Evolutionary conservation across 1,140 invertebrate species (phyloP), one percentile per base, ranked within the genome.

Genomic region (Agraylea sexmaculata): DNA sequence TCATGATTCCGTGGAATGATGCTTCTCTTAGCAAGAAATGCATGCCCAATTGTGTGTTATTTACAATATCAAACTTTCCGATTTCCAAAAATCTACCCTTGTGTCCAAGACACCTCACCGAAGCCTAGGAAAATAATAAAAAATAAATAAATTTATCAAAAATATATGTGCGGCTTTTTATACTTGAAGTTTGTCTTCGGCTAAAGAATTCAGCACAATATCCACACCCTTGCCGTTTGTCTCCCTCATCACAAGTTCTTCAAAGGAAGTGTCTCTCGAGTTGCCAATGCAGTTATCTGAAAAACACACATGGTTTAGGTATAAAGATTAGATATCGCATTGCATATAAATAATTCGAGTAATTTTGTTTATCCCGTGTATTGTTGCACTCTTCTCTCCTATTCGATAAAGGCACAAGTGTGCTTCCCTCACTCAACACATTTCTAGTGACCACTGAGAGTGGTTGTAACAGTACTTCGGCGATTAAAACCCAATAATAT

Each of bases 1-100:
- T 71, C 53, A 90, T 72, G 43, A 93, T 80, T 23, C 87, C 87
- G 64, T 89, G 85, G 66, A 93, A 84, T 54, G 81, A 85, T 3
- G 81, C 76, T 55, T 90, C 89, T 37, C 79, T 80, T 25, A 80
- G 62, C 62, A 96, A 90, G 28, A 82, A 65, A 31, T 84, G 66
- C 74, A 78, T 78, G 56, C 76, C 75, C 17, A 83, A 59, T 15
- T 66, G 54, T 18, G 69, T 77, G 43, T 83, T 75, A 32, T 75
- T 72, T 1, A 62, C 65, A 43, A 82, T 66, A 56, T 85, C 81
- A 43, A 78, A 81, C 51, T 83, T 84, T 12, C 83, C 82, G 20
- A 87, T 85, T 59, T 87, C 83, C 2, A 86, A 53, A 57, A 86
- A 86, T 17, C 73, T 66, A 1, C 81, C 82, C 2, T 69, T 62